A percentile compares a stretch with the other conserved stretches of the same genome.
Conservation (phyloP, 2,797 vertebrate genomes). For the Enteromius unitaeniatus region DNA sequence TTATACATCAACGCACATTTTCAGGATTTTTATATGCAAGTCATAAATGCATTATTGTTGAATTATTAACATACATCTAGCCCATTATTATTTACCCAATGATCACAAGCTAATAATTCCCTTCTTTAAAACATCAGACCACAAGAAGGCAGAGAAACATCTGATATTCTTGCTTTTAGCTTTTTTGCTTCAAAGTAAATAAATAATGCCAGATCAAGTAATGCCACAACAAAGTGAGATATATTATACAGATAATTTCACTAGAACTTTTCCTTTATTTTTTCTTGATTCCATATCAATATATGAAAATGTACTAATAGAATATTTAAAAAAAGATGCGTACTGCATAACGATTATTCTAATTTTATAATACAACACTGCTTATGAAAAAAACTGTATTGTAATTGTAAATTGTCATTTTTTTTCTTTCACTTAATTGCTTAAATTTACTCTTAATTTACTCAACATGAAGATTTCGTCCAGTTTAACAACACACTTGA, state of each 20-base stretch:
- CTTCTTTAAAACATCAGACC: background rate
- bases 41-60: background rate
- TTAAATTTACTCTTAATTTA: background rate
- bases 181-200: slow-evolving; percentile 29
- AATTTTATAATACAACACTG: background rate
- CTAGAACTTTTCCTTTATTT: background rate
- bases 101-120: background rate
- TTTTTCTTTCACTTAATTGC: background rate
- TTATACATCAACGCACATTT: background rate
- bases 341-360: background rate
- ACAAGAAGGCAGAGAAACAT: background rate
- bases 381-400: background rate
- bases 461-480: background rate
- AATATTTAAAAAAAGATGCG: background rate
- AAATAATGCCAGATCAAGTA: slow-evolving; percentile 19
- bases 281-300: background rate
- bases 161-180: slow-evolving; percentile 4
- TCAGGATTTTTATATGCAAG: background rate
- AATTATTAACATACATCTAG: background rate
- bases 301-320: background rate
- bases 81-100: background rate
- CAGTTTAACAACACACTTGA: background rate
- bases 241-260: slow-evolving; percentile 23
- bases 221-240: slow-evolving; percentile 46
- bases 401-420: too few relatives aligned